These are phyloP conservation scores for Melieria crassipennis DNA, from an alignment of 2,888 invertebrate species.

Conservation along the genomic window DNA sequence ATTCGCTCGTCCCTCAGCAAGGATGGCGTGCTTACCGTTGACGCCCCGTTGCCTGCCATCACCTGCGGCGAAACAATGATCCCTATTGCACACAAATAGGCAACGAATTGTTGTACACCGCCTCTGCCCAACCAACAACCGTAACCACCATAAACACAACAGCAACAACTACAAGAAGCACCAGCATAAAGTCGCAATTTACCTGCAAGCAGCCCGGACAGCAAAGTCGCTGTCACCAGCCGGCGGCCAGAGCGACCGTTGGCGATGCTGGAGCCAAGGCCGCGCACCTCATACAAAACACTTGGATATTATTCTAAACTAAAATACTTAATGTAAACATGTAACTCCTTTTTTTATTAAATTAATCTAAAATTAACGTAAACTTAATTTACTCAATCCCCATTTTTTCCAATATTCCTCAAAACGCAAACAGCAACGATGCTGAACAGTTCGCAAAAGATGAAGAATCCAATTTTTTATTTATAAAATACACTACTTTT, in stretches of 20 bases:
- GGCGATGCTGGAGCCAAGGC: too few relatives aligned
- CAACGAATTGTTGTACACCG: conserved; percentile 14
- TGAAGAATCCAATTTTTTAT: not conserved
- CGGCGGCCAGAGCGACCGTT: too few relatives aligned
- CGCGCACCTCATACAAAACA: too few relatives aligned
- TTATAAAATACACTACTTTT: conserved; percentile 33
- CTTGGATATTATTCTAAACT: too few relatives aligned
- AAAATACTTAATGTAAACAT: too few relatives aligned
- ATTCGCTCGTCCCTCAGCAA: conserved; percentile 96
- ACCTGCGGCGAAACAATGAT: conserved; percentile 65
- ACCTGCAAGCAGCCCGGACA: conserved; percentile 7
- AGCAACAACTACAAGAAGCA: conserved; percentile 9
- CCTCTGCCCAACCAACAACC: conserved; percentile 27
- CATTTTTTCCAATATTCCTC: too few relatives aligned
- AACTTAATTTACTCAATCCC: too few relatives aligned
- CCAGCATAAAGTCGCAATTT: not conserved
- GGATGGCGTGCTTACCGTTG: conserved; percentile 95
- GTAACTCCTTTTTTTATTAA: too few relatives aligned
- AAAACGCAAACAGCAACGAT: too few relatives aligned
- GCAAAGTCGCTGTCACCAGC: not conserved
- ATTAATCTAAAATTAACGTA: too few relatives aligned
- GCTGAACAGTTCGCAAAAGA: too few relatives aligned
- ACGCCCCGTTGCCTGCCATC: conserved; percentile 91
- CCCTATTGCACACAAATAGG: conserved; percentile 64
- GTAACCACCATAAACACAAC: conserved; percentile 23